Base-by-base conservation (phyloP, 1,140 invertebrate genomes). In the Trichonephila inaurata region DNA sequence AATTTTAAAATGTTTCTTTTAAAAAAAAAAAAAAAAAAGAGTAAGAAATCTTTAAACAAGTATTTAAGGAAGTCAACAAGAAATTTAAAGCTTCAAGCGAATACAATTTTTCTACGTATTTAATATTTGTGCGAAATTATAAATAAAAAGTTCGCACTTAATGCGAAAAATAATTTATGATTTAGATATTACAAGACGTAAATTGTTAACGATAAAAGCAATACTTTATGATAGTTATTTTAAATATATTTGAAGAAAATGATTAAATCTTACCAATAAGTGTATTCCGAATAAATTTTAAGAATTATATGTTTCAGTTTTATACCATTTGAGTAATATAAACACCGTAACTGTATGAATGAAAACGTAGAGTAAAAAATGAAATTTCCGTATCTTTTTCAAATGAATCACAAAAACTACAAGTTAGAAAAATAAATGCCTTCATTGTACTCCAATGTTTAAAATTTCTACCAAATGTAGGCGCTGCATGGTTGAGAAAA, bases 381-480 rank as follows among this genome's bases (percentile, higher is more conserved):
- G 28, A 77, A 77, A 19, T 77, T 77, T 77, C 7, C 72, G 72
- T 77, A 77, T 77, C 72, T 77, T 77, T 77, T 77, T 77, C 14
- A 77, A 77, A 77, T 2, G 24, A 77, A 33, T 77, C 72, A 77
- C 72, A 77, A 77, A 77, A 77, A 33, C 33, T 51, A 10, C 10
- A 51, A 51, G 21, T 64, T 21, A 64, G 62, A 64, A 64, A 62
- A 64, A 64, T 64, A 64, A 64, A 64, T 16, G 33, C 72, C 14
- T 40, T 40, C 24, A 77, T 77, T 28, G 33, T 33, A 28, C 33
- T 24, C 72, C 12, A 14, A 28, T 77, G 28, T 18, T 77, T 33
- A 40, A 69, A 40, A 77, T 28, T 40, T 77, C 4, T 4, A 33
- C 72, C 33, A 33, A 6, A 7, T 18, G 72, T 5, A 33, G 72